These are phyloP conservation scores for Thymelicus sylvestris DNA, from an alignment of 2,888 invertebrate genomes.

Conservation along the genomic window DNA sequence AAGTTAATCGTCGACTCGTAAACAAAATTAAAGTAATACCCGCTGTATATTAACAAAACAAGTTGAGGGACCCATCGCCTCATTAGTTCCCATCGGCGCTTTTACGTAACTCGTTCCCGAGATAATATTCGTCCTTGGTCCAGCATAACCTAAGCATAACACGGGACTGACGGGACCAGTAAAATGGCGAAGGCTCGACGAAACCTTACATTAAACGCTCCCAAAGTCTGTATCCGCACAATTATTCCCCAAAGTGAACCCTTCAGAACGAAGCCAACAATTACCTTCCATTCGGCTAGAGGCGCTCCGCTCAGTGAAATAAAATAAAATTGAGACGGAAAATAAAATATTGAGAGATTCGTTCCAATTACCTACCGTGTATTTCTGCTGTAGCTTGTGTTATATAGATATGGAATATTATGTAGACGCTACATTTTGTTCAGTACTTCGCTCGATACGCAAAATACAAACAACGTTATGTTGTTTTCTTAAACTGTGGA, in stretches of 20 bases:
- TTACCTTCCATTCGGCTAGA: slow-evolving; percentile 80
- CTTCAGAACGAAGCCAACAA: slow-evolving; percentile 77
- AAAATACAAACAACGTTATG: not conserved
- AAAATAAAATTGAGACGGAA: slow-evolving; percentile 77
- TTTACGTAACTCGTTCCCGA: slow-evolving; percentile 78
- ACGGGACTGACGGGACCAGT: slow-evolving; percentile 67
- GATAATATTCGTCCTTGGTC: slow-evolving; percentile 81
- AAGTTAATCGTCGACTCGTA: slow-evolving; percentile 69
- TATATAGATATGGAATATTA: slow-evolving; percentile 9
- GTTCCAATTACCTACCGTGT: slow-evolving; percentile 62
- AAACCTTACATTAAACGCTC: slow-evolving; percentile 81
- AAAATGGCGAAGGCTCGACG: slow-evolving; percentile 65
- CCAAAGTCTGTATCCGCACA: slow-evolving; percentile 79
- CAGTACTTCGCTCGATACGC: not conserved
- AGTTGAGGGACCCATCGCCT: slow-evolving; percentile 73
- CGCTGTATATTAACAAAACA: slow-evolving; percentile 75
- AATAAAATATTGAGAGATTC: slow-evolving; percentile 75
- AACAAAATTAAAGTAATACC: slow-evolving; percentile 76
- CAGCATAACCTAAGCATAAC: slow-evolving; percentile 69
- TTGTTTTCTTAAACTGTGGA: no score
- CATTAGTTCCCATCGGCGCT: slow-evolving; percentile 78
- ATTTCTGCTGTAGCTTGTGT: slow-evolving; percentile 19
- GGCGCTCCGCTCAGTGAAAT: slow-evolving; percentile 66
- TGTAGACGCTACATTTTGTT: not conserved
- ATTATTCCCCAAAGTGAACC: slow-evolving; percentile 82